Evolutionary conservation across 2,113 vertebrate species (phyloP).

Genomic region (Heteronetta atricapilla): DNA sequence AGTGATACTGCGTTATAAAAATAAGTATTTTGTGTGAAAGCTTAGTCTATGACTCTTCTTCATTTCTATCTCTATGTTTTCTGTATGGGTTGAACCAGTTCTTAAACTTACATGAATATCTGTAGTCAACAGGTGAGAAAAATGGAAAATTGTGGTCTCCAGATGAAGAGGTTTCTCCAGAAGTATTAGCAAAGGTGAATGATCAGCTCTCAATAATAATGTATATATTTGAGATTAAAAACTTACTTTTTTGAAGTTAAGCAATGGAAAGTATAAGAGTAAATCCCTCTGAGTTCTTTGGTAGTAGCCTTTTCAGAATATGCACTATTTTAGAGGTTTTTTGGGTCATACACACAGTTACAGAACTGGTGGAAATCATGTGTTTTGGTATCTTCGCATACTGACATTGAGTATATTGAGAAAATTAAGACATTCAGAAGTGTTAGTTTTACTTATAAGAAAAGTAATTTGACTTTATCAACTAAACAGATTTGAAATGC

Average conservation of each 20-base stretch:
- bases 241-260: not conserved
- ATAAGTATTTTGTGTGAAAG: not conserved
- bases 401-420: not conserved
- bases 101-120: slow-evolving; percentile 65
- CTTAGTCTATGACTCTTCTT: not conserved
- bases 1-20: not conserved
- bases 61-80: not conserved
- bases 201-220: not conserved
- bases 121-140: slow-evolving; percentile 94
- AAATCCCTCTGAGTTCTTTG: not conserved
- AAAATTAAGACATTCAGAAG: not conserved
- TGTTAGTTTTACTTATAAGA: not conserved
- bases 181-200: slow-evolving; percentile 94
- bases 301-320: not conserved
- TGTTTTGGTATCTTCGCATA: not conserved
- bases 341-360: not conserved
- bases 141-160: slow-evolving; percentile 97
- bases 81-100: not conserved
- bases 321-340: not conserved
- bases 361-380: not conserved
- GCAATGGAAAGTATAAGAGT: not conserved
- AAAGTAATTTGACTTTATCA: not conserved
- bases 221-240: not conserved
- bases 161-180: slow-evolving; percentile 97
- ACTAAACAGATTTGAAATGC: not conserved